These are phyloP conservation scores for Drosophila orena DNA, from an alignment of 1,140 invertebrate species.

Conservation along the genomic window DNA sequence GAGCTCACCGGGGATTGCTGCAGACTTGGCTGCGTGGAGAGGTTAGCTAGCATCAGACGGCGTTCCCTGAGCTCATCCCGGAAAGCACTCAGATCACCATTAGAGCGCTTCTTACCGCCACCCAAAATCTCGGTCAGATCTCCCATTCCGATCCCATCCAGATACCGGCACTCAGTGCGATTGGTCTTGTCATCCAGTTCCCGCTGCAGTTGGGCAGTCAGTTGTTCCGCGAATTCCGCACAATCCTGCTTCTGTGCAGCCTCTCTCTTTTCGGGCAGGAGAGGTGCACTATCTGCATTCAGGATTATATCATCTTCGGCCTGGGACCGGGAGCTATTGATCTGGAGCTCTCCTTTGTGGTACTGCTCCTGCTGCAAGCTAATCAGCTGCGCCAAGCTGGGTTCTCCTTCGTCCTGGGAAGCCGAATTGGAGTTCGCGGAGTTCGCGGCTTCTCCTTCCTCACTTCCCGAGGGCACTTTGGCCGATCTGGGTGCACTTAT, in stretches of 20 bases:
- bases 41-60: conserved; percentile 84
- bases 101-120: conserved; percentile 72
- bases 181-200: conserved; percentile 89
- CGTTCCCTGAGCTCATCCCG: conserved; percentile 86
- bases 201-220: conserved; percentile 89
- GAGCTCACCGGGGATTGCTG: conserved; percentile 80
- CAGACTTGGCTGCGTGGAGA: conserved; percentile 85
- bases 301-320: conserved; percentile 69
- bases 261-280: conserved; percentile 65
- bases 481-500: conserved; percentile 87
- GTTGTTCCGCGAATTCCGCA: conserved; percentile 91
- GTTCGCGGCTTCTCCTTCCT: conserved; percentile 38
- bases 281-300: conserved; percentile 67
- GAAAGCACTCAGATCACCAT: conserved; percentile 86
- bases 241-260: conserved; percentile 86
- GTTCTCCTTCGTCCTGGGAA: conserved; percentile 26
- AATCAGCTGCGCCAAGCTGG: conserved; percentile 54
- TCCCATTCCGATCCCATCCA: conserved; percentile 66
- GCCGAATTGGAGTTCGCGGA: conserved; percentile 35
- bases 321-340: conserved; percentile 55
- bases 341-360: conserved; percentile 65
- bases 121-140: conserved; percentile 63
- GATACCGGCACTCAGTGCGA: conserved; percentile 57
- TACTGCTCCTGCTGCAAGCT: conserved; percentile 56
- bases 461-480: conserved; percentile 35